Percentiles rank a stretch among this genome's conserved stretches.
phyloP scores from a whole-genome alignment of 2,797 vertebrate species.

The Pogoniulus pusillus region DNA sequence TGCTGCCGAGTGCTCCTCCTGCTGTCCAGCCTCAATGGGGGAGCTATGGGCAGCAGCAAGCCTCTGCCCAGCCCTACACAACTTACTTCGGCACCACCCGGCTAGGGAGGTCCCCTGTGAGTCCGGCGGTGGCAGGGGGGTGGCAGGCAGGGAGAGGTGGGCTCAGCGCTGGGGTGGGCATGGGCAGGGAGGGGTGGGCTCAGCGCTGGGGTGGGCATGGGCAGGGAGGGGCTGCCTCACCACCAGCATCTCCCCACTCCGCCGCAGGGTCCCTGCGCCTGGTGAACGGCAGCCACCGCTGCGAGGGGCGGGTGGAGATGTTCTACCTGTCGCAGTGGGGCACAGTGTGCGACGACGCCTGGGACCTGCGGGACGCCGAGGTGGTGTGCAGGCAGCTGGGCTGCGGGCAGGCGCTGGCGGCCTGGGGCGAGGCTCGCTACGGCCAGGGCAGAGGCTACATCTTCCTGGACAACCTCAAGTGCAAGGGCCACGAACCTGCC shows the following conservation, averaged over 20 bases:
- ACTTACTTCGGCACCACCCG: neutral
- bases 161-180: accelerated
- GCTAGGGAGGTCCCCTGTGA: accelerated
- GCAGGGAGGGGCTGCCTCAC: neutral
- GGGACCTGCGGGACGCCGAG: conserved; percentile 88
- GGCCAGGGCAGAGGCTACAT: conserved; percentile 88
- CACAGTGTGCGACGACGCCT: conserved; percentile 94
- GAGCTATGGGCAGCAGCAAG: neutral
- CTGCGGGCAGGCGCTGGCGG: conserved; percentile 84
- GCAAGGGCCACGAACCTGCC: conserved; percentile 83
- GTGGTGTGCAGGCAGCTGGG: conserved; percentile 89
- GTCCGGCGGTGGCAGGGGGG: accelerated
- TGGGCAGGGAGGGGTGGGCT: accelerated
- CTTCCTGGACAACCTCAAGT: conserved; percentile 96
- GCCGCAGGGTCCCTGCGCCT: conserved; percentile 82
- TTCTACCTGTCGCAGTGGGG: conserved; percentile 89
- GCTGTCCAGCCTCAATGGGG: neutral
- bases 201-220: accelerated
- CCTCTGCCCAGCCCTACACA: neutral
- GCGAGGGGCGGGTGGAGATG: conserved; percentile 94
- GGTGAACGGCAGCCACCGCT: conserved; percentile 83
- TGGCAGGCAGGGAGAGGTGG: neutral
- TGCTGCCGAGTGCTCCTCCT: neutral
- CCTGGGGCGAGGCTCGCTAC: conserved; percentile 82
- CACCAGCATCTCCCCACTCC: neutral